Evolutionary conservation across 1,140 invertebrate species (phyloP), one percentile per base, ranked within the genome.

Genomic region (Neodiprion pinetum): DNA sequence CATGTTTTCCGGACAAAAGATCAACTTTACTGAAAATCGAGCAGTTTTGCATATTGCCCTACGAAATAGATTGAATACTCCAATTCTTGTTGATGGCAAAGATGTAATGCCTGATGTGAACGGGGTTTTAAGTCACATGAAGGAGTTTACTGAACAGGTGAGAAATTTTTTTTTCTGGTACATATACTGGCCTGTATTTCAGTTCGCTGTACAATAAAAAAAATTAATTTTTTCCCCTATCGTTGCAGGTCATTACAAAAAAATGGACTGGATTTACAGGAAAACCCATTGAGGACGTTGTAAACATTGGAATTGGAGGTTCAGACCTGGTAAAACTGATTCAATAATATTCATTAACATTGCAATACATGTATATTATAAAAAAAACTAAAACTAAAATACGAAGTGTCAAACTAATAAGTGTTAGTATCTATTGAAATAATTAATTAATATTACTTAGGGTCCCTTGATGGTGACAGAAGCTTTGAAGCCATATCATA

Each of bases 241-340:
- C 2, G 53, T 61, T 61, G n/a, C 65, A 92, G 87, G 90, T 96
- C 3, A 91, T 94, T 75, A 89, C 85, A 40, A 94, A 95, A 68
- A 78, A 90, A 78, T 97, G 96, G 96, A 92, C 92, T 82, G 96
- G 98, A 49, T 99, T 95, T 85, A 97, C 97, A 7, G 98, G 97
- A 10, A 97, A 99, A 89, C 85, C 94, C 74, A 99, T 99, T 69
- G 98, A 96, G 74, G 98, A 99, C 91, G 96, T 99, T 70, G 95
- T 99, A 47, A 99, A 99, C 87, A 99, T 99, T 90, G 99, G 99
- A 71, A 99, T 99, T 84, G 99, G 99, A 72, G 99, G 99, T 47
- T 99, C 98, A 8, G 99, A 99, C 92, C 90, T 99, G 82, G 94
- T 95, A 88, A 87, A 83, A 40, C 28, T 40, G 28, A 40, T 40